Conservation (phyloP, 2,888 invertebrate genomes). For the Buathra laborator region DNA sequence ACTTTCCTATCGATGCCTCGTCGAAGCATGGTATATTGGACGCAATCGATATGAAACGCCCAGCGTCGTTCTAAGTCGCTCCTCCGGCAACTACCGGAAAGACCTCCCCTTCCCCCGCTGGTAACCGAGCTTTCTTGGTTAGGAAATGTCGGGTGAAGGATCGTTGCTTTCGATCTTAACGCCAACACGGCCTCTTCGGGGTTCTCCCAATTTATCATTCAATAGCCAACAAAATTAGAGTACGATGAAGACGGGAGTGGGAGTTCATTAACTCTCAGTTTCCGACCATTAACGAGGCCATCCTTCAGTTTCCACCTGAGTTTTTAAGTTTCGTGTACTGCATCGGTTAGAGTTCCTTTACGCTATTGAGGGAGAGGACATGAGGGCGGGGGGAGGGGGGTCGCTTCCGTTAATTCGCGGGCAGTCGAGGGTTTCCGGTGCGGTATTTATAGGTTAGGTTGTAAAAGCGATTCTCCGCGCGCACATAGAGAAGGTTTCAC, state of each 20-base stretch:
- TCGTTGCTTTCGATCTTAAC: slow-evolving; percentile 39
- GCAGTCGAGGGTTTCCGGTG: neutral
- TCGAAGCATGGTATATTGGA: slow-evolving; percentile 51
- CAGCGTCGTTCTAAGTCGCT: slow-evolving; percentile 30
- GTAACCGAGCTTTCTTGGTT: slow-evolving; percentile 41
- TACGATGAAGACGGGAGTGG: slow-evolving; percentile 22
- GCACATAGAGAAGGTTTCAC: slow-evolving; percentile 37
- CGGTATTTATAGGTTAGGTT: slow-evolving; percentile 19
- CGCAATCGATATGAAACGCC: slow-evolving; percentile 65
- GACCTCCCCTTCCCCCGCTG: neutral
- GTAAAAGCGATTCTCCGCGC: slow-evolving; percentile 35
- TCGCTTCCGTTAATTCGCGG: neutral
- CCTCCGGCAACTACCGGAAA: neutral
- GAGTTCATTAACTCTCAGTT: slow-evolving; percentile 18
- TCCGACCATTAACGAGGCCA: neutral
- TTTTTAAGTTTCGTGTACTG: neutral
- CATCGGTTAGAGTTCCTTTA: neutral
- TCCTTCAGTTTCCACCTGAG: neutral
- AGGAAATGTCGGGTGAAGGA: slow-evolving; percentile 46
- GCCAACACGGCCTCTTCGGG: neutral
- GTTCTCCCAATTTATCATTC: slow-evolving; percentile 39
- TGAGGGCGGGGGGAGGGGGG: no score
- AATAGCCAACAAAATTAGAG: slow-evolving; percentile 25
- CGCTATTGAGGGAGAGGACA: no score
- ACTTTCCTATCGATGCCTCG: slow-evolving; percentile 75